Percentiles rank a stretch among this genome's conserved stretches.
These are phyloP conservation scores for Scomber japonicus DNA, from an alignment of 2,113 vertebrate species.

Conservation along the genomic window DNA sequence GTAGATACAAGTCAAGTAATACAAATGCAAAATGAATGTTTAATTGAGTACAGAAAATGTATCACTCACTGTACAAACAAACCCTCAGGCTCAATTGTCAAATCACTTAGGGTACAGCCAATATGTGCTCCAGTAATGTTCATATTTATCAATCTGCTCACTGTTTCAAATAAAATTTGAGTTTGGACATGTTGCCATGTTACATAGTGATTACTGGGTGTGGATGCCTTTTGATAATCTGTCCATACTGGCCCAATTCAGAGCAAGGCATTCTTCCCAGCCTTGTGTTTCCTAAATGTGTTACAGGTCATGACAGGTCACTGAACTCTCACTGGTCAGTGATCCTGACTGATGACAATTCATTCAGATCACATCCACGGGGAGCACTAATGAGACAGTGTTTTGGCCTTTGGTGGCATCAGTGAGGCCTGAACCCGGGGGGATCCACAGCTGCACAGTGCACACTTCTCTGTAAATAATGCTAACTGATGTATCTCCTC, in stretches of 20 bases:
- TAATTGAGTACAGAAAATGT: neutral
- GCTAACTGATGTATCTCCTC: slow-evolving; percentile 57
- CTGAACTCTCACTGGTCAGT: slow-evolving; percentile 57
- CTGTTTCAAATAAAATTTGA: neutral
- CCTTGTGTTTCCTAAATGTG: slow-evolving; percentile 62
- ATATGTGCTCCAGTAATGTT: neutral
- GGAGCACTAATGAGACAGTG: slow-evolving; percentile 56
- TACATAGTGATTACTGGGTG: neutral
- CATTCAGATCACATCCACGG: slow-evolving; percentile 54
- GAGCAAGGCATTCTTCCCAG: slow-evolving; percentile 14
- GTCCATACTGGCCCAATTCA: slow-evolving; percentile 30
- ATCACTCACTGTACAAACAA: too few relatives aligned
- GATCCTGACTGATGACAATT: slow-evolving; percentile 71
- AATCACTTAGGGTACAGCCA: too few relatives aligned
- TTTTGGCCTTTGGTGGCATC: slow-evolving; percentile 49
- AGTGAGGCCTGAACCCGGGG: slow-evolving; percentile 7
- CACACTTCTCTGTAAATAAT: neutral
- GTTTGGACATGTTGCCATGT: neutral
- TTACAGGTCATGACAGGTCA: slow-evolving; percentile 75
- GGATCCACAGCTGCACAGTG: slow-evolving; percentile 30
- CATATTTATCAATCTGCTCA: too few relatives aligned
- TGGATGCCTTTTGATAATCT: neutral
- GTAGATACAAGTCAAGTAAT: neutral
- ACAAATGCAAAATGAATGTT: neutral
- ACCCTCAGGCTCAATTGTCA: too few relatives aligned